Base-by-base conservation (phyloP, 2,888 invertebrate species). In the Meandrusa payeni region DNA sequence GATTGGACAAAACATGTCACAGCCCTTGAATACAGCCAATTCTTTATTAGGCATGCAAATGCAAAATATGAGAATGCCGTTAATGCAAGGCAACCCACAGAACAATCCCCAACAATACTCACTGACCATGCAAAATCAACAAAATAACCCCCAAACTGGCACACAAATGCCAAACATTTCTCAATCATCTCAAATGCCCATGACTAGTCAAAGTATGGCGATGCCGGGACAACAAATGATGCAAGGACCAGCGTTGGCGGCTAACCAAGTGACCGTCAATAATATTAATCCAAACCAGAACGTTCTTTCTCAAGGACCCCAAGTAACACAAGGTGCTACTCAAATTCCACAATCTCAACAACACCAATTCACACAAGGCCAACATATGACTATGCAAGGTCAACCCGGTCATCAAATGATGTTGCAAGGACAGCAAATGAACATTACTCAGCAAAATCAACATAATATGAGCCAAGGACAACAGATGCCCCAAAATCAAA, bases 21-120 rank as follows among this genome's bases (percentile, higher is more conserved):
- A 71, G 9, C 64, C 77, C 48, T 65, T 78, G 43, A 83, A 76
- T 34, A 60, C 75, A 5, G 64, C 50, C 43, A 83, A 77, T 47
- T 69, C 75, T 1, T 75, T 81, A 69, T 60, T 74, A 46, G 69
- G 70, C 10, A 68, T 85, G 72, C 82, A 80, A 60, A 75, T 85
- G 74, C 77, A 71, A 37, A 80, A 77, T 47, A 78, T 86, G 76
- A 70, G 86, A 59, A 76, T 83, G 76, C 72, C 82, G 3, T 52
- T 74, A 31, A 73, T 77, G 66, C 80, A 69, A 50, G 73, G 69
- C 6, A 74, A 66, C 42, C 73, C 70, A 39, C 64, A 68, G 3
- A 76, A 63, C 46, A 41, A 66, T 41, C 74, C 69, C 40, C 78
- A 76, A 59, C 72, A 68, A n/a, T 85, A 75, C 45, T 61, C 71